Conservation (phyloP, 2,113 vertebrate species). For the Urocynchramus pylzowi region DNA sequence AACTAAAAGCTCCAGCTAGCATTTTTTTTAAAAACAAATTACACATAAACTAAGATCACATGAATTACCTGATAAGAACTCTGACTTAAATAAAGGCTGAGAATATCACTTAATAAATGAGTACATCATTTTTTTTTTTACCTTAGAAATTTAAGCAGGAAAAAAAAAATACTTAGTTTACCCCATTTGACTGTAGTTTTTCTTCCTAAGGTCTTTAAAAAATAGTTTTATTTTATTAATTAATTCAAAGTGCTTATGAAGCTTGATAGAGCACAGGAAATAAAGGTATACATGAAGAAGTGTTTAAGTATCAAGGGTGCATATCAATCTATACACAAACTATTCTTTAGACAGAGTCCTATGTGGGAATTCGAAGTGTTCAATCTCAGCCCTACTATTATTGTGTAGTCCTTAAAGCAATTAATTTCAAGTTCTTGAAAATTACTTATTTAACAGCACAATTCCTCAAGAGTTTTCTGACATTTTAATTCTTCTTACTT, state of each 20-base stretch:
- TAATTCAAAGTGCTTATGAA: not conserved
- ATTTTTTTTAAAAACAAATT: not conserved
- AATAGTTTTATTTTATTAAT: not conserved
- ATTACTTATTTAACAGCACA: not conserved
- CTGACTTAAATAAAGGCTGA: not conserved
- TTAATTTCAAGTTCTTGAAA: not conserved
- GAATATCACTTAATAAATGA: not conserved
- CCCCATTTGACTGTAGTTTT: not conserved
- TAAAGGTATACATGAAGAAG: not conserved
- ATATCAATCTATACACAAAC: not conserved
- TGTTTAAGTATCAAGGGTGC: not conserved
- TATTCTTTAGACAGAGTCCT: not conserved
- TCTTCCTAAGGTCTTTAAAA: not conserved
- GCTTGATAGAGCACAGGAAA: not conserved
- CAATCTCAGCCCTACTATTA: not conserved
- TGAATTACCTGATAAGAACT: not conserved
- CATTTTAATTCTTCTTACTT: not conserved
- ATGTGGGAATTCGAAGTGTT: not conserved
- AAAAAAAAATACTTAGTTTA: not conserved
- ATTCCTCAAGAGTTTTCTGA: not conserved
- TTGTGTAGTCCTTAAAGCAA: not conserved
- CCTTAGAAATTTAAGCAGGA: not conserved
- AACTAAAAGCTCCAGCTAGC: rapidly evolving
- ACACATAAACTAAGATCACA: not conserved
- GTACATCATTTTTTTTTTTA: rapidly evolving